phyloP scores from a whole-genome alignment of 2,797 vertebrate species.

The Melanotaenia trifasciata region DNA sequence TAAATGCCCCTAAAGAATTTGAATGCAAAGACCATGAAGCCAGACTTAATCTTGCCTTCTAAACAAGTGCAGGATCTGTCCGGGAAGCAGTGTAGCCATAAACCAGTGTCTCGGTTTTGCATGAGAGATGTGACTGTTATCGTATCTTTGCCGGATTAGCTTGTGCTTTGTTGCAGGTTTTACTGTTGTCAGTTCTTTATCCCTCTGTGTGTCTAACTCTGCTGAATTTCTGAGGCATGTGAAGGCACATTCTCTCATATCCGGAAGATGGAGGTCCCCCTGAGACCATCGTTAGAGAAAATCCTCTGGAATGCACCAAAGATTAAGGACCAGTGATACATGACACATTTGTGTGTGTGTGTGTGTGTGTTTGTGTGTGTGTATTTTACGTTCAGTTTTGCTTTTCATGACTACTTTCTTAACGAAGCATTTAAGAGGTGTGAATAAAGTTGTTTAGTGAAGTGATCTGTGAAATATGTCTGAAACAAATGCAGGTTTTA shows the following conservation, averaged over 20 bases:
- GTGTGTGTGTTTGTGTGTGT: neutral
- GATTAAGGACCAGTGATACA: neutral
- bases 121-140: constrained; percentile 1
- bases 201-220: neutral
- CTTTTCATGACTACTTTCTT: neutral
- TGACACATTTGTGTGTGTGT: neutral
- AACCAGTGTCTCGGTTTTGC: neutral
- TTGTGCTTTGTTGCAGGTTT: neutral
- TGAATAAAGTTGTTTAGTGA: fast-evolving
- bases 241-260: constrained; percentile 12
- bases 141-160: neutral
- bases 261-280: constrained; percentile 4
- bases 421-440: neutral
- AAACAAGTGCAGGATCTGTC: fast-evolving
- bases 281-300: neutral
- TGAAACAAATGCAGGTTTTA: too few species aligned
- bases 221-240: neutral
- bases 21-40: constrained; percentile 7
- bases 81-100: neutral
- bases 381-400: constrained; percentile 3
- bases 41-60: neutral
- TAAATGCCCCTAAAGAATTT: neutral
- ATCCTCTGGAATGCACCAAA: neutral
- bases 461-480: neutral
- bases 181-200: neutral